Evolutionary conservation across 2,797 vertebrate species (phyloP).

Genomic region (Chelmon rostratus): DNA sequence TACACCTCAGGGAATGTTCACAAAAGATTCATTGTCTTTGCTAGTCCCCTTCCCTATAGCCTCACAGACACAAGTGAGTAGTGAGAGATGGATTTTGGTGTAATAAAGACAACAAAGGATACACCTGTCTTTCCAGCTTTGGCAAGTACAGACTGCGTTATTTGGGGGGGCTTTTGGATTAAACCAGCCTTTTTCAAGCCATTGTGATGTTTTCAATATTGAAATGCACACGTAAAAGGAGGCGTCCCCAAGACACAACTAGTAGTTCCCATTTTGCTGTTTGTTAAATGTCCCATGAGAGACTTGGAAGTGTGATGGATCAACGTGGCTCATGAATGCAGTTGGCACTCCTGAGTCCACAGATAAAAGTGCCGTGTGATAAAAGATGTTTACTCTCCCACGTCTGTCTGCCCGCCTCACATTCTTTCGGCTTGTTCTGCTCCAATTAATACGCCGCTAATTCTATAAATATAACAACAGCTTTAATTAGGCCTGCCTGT

Average conservation of each 20-base stretch:
- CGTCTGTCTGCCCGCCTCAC: constrained; percentile 60
- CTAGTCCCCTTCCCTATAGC: neutral
- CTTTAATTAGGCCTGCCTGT: constrained; percentile 80
- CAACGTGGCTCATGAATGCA: constrained; percentile 65
- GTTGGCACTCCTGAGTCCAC: constrained; percentile 55
- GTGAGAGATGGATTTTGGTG: neutral
- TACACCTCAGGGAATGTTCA: neutral
- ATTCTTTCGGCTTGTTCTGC: constrained; percentile 68
- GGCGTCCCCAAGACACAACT: constrained; percentile 6
- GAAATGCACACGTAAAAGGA: neutral
- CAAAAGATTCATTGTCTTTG: neutral
- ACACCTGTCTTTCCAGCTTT: constrained; percentile 6
- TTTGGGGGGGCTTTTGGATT: neutral
- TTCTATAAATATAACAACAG: constrained; percentile 81
- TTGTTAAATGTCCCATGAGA: constrained; percentile 51
- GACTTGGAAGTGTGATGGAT: constrained; percentile 70
- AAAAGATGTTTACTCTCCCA: constrained; percentile 70
- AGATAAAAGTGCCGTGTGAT: constrained; percentile 66
- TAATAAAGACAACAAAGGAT: neutral
- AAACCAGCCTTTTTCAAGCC: neutral
- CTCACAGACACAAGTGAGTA: neutral
- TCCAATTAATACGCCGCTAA: constrained; percentile 77
- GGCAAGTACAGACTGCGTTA: neutral
- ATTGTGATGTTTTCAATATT: constrained; percentile 6
- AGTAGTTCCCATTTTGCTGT: constrained; percentile 32